Conservation (phyloP, 2,888 invertebrate genomes). For the Tetragonula carbonaria region DNA sequence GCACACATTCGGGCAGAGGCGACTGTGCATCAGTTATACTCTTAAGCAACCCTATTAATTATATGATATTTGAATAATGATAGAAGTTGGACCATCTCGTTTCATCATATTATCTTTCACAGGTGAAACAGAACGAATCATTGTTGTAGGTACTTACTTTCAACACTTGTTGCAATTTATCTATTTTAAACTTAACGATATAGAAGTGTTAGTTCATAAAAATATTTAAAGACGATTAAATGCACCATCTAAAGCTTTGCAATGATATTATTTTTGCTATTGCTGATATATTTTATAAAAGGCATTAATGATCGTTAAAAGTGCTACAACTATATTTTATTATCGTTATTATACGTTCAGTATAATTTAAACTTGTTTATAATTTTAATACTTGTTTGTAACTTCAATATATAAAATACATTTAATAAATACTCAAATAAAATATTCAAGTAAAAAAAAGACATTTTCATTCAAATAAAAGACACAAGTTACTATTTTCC, state of each 20-base stretch:
- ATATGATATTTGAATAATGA: not conserved
- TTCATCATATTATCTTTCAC: constrained; percentile 7
- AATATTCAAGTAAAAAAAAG: too few relatives aligned
- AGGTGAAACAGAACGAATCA: not conserved
- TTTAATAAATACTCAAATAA: too few relatives aligned
- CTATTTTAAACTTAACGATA: not conserved
- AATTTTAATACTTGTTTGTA: too few relatives aligned
- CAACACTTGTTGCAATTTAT: not conserved
- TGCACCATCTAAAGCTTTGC: not conserved
- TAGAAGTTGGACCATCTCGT: not conserved
- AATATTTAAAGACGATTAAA: not conserved
- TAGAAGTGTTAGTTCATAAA: not conserved
- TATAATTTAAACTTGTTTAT: too few relatives aligned
- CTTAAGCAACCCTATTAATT: not conserved
- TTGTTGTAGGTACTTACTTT: too few relatives aligned
- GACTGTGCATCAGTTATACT: not conserved
- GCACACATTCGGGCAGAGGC: not conserved
- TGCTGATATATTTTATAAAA: too few relatives aligned
- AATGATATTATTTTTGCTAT: not conserved
- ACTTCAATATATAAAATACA: too few relatives aligned
- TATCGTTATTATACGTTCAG: too few relatives aligned
- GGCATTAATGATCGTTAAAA: not conserved
- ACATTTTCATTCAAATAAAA: not conserved
- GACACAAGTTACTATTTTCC: not conserved
- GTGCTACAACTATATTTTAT: too few relatives aligned